These are phyloP conservation scores for Apocrypta bakeri DNA, from an alignment of 1,140 invertebrate genomes.

Conservation along the genomic window DNA sequence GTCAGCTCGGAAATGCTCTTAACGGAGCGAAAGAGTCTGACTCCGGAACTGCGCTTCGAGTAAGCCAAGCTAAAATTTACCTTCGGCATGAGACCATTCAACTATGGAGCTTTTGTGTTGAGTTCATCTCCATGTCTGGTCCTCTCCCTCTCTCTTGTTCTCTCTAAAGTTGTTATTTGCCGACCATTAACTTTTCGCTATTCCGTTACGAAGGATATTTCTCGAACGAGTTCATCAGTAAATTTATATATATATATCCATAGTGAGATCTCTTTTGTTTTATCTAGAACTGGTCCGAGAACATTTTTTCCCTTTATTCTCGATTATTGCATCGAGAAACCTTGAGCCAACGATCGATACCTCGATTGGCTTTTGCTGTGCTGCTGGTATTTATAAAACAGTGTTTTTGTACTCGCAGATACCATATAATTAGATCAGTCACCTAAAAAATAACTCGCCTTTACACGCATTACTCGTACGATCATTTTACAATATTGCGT, in stretches of 20 bases:
- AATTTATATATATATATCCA: no score
- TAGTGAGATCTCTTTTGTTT: no score
- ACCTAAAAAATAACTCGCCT: not conserved
- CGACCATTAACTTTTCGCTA: not conserved
- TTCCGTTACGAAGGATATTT: not conserved
- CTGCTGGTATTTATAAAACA: not conserved
- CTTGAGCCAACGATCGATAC: not conserved
- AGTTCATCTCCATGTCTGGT: not conserved
- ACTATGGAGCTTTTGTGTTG: constrained; percentile 11
- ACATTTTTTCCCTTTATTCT: not conserved
- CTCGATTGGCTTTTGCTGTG: not conserved
- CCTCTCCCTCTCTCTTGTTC: no score
- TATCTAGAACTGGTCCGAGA: no score
- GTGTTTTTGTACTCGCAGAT: not conserved
- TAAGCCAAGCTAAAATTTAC: not conserved
- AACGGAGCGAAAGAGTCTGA: not conserved
- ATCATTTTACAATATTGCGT: not conserved
- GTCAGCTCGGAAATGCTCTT: constrained; percentile 12
- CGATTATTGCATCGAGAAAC: not conserved
- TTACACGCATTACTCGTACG: not conserved
- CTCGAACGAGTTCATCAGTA: not conserved
- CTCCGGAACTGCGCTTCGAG: constrained; percentile 29
- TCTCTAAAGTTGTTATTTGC: not conserved
- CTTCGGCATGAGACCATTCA: constrained; percentile 34
- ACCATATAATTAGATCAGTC: not conserved